Evolutionary conservation across 1,140 invertebrate species (phyloP), one percentile per base, ranked within the genome.

Genomic region (Phenacoccus solenopsis): DNA sequence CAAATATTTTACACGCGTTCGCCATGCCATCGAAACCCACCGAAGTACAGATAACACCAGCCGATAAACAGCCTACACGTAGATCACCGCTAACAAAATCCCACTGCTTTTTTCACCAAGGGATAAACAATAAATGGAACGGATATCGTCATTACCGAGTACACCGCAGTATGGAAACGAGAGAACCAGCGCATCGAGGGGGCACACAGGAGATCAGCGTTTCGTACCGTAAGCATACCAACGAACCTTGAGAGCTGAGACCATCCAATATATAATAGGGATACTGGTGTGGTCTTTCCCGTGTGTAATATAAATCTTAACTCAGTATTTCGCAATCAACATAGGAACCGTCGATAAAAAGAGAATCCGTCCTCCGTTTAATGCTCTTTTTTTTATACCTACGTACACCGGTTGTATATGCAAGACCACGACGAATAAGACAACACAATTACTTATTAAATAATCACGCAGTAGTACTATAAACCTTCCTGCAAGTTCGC

Each of bases 361-460:
- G 38, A 49, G 38, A 49, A 49, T 49, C 38, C 22, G 59, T 64
- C 22, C 59, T 10, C 59, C 21, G 59, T 25, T 27, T 10, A 3
- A 64, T 3, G 22, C 32, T 38, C 32, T 9, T n/a, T n/a, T n/a
- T n/a, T n/a, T 10, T 9, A 64, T 25, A 64, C 25, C 10, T 9
- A 20, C 56, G 20, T 22, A 59, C 20, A 59, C 56, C 20, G 20
- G 7, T 59, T 20, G 59, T n/a, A n/a, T n/a, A n/a, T 3, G 10
- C 22, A 64, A 64, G 59, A 64, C 59, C 59, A 64, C 59, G 59
- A 64, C 59, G 59, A 3, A 4, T 25, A 64, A 64, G 59, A 64
- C 59, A 64, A 64, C 59, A 64, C 59, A 64, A 64, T 64, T 64
- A 64, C 59, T 64, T 27, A 10, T 64, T 64, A 64, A 64, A 64